Conservation (phyloP, 2,797 vertebrate species). For the Graptemys geographica region DNA sequence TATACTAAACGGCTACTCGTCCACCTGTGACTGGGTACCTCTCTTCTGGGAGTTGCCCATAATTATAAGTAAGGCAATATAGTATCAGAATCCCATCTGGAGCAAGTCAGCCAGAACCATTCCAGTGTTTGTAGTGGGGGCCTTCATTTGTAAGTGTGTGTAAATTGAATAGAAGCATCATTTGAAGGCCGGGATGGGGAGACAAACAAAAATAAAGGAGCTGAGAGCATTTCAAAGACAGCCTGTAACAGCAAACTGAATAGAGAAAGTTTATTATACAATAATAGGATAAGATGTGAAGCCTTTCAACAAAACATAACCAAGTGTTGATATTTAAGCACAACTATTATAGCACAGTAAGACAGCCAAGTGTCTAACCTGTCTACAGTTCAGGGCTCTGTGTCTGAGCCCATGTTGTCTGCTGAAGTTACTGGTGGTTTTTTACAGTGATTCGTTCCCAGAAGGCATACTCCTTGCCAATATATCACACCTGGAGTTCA, state of each 20-base stretch:
- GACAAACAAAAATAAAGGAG: not conserved
- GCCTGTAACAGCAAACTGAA: constrained; percentile 28
- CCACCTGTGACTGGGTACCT: not conserved
- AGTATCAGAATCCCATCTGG: not conserved
- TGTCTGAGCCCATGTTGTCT: not conserved
- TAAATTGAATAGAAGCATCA: constrained; percentile 28
- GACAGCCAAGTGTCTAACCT: not conserved
- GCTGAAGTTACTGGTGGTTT: constrained; percentile 26
- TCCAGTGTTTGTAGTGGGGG: not conserved
- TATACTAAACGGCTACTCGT: not conserved
- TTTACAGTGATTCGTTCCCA: not conserved
- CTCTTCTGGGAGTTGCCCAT: not conserved
- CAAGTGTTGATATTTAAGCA: not conserved
- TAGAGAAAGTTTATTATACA: not conserved
- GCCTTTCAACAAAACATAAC: not conserved
- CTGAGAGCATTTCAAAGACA: not conserved
- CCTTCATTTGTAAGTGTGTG: not conserved
- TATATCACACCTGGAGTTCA: constrained; percentile 20
- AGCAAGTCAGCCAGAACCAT: not conserved
- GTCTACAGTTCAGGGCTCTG: not conserved
- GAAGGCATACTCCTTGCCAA: constrained; percentile 30
- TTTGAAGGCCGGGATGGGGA: not conserved
- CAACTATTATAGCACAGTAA: not conserved
- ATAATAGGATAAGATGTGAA: not conserved
- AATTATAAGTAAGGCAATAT: not conserved